Base-by-base conservation (phyloP, 2,888 invertebrate species). In the Tribolium freemani region DNA sequence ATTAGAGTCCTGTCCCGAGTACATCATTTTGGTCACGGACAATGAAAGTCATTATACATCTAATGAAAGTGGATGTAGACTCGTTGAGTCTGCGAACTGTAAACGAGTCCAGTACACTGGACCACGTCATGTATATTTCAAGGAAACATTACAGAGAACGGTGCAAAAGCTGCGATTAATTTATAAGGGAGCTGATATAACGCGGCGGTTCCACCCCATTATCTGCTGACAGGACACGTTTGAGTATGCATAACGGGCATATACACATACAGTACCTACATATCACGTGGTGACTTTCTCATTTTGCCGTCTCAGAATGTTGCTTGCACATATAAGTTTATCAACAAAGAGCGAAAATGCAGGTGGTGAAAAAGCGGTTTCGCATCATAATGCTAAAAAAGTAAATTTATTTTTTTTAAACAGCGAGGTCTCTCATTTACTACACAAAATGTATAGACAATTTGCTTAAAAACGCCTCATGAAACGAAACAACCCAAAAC, bases 151-250 rank as follows among this genome's bases (percentile, higher is more conserved):
- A 68, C 68, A 20, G 46, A 58, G 63, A 60, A 72, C 31, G 45
- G 67, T 68, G 72, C 61, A 60, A 69, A 69, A 57, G 57, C 68
- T n/a, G 63, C 48, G 72, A 72, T 72, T 72, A 72, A 72, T 72
- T 72, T 69, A 72, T 72, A 53, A 72, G 72, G 51, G 69, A 51
- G 44, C n/a, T 72, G 69, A 69, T 72, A 51, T 69, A 38, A 38
- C 38, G 38, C 9, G 54, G 50, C 54, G n/a, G 67, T 61, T 68
- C 26, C 57, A 44, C 21, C 58, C 64, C 57, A 71, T 71, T 72
- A 60, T 67, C 60, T 56, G 63, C 38, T 57, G 64, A 50, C 64
- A 31, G 57, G 46, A 63, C 45, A 21, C 51, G 38, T 38, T 57
- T 38, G 45, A 50, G 21, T 64, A 70, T 70, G 64, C 56, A 70